phyloP scores from a whole-genome alignment of 2,113 vertebrate genomes.

The Labeo catla region DNA sequence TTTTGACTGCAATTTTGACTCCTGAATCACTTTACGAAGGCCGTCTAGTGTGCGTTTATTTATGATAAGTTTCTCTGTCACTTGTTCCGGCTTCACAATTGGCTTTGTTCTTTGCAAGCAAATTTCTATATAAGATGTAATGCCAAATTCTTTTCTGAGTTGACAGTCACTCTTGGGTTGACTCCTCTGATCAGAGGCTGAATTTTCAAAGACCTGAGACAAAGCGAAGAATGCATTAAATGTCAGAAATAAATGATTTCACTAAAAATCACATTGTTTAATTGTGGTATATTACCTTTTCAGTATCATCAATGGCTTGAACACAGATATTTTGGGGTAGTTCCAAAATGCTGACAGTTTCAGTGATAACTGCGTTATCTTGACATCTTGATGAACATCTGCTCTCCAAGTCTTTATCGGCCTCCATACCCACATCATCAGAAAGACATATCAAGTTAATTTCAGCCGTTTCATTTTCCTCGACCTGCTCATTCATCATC shows the following conservation, averaged over 20 bases:
- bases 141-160: constrained; percentile 67
- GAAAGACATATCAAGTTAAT: background rate
- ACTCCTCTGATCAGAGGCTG: background rate
- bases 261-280: background rate
- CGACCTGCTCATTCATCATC: background rate
- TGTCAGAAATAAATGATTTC: background rate
- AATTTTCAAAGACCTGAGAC: constrained; percentile 31
- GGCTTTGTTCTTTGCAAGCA: constrained; percentile 59
- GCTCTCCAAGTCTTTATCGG: background rate
- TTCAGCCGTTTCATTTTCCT: background rate
- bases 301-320: background rate
- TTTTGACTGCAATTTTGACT: constrained; percentile 43
- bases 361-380: background rate
- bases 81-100: background rate
- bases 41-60: constrained; percentile 62
- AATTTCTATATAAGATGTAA: constrained; percentile 66
- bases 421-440: background rate
- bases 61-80: constrained; percentile 40
- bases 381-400: background rate
- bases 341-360: background rate
- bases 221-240: background rate
- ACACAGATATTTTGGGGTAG: background rate
- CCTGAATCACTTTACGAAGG: constrained; percentile 58
- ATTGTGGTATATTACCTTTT: constrained; percentile 38
- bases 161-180: constrained; percentile 52